Percentiles rank a stretch among this genome's conserved stretches.
These are phyloP conservation scores for Drosophila basisetae DNA, from an alignment of 2,888 invertebrate genomes.

Conservation along the genomic window DNA sequence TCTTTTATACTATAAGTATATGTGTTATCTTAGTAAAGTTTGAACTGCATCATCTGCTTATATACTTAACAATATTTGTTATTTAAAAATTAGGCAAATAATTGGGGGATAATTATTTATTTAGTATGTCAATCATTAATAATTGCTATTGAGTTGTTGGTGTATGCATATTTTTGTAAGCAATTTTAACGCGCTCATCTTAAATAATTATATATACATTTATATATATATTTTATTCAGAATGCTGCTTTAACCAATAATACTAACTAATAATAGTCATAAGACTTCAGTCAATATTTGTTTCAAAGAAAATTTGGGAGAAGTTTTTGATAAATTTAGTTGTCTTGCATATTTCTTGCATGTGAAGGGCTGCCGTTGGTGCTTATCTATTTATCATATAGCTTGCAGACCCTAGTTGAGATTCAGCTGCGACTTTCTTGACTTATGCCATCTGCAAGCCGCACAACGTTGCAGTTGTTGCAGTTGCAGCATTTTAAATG, in stretches of 20 bases:
- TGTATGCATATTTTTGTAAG: neutral
- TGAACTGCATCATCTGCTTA: neutral
- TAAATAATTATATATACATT: neutral
- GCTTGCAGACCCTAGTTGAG: constrained; percentile 3
- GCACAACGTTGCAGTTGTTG: constrained; percentile 23
- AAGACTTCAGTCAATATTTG: neutral
- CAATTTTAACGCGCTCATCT: neutral
- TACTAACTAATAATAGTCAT: neutral
- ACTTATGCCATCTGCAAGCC: constrained; percentile 31
- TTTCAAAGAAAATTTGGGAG: neutral
- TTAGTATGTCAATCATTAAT: neutral
- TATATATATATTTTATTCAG: neutral
- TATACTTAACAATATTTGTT: neutral
- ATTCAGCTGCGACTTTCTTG: constrained; percentile 40
- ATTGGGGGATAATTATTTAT: neutral
- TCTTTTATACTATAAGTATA: neutral
- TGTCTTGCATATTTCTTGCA: neutral
- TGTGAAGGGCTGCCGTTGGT: constrained; percentile 22
- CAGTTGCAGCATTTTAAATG: constrained; percentile 19
- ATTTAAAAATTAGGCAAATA: neutral
- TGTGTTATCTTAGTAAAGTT: neutral
- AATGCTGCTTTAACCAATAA: neutral
- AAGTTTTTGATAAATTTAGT: neutral
- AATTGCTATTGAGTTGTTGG: neutral
- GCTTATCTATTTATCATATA: constrained; percentile 40